phyloP scores from a whole-genome alignment of 2,113 vertebrate genomes.

The Catharus bicknelli region DNA sequence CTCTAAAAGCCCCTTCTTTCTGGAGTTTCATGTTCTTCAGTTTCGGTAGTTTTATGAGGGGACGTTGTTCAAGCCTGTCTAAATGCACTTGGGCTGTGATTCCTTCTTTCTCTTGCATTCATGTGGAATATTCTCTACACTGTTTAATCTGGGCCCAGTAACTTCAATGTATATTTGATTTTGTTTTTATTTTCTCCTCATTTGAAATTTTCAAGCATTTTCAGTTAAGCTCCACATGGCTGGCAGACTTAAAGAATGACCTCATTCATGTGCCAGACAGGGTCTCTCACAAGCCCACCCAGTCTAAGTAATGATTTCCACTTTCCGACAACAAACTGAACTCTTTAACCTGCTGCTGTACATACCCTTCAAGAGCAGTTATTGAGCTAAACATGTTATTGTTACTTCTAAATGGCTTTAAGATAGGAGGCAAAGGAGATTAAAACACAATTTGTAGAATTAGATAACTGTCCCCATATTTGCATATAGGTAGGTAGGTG shows the following conservation, averaged over 20 bases:
- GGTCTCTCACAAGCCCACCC: neutral
- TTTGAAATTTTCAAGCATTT: neutral
- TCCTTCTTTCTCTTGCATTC: neutral
- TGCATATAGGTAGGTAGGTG: neutral
- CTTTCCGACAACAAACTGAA: neutral
- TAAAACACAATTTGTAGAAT: neutral
- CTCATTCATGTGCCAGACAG: neutral
- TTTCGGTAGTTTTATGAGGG: neutral
- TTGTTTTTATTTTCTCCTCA: conserved; percentile 9
- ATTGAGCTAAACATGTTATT: neutral
- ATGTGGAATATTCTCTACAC: neutral
- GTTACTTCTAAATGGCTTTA: neutral
- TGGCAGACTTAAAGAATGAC: neutral
- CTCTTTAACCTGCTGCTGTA: neutral
- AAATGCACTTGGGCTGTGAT: neutral
- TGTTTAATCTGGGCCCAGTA: neutral
- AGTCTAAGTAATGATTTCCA: neutral
- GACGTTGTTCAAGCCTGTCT: neutral
- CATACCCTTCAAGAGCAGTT: neutral
- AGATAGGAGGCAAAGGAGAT: neutral
- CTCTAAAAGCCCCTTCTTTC: neutral
- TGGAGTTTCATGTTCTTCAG: neutral
- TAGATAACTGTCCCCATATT: neutral
- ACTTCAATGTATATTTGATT: conserved; percentile 26
- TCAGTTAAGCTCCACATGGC: neutral